Conservation (phyloP, 2,113 vertebrate species). For the Pteronura brasiliensis region DNA sequence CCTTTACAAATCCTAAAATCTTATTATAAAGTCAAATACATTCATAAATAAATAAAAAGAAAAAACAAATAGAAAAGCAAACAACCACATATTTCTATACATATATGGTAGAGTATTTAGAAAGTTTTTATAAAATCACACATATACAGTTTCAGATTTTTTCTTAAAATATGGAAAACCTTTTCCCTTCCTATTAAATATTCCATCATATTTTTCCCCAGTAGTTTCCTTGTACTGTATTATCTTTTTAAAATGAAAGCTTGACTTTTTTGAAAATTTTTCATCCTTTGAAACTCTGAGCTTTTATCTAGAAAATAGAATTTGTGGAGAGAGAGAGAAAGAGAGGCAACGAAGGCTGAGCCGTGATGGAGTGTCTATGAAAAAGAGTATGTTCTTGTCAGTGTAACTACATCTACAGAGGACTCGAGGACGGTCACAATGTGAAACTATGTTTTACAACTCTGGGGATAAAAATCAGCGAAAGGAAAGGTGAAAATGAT, state of each 20-base stretch:
- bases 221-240: slow-evolving; percentile 38
- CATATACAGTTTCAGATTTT: neutral
- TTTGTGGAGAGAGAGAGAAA: neutral
- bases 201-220: slow-evolving; percentile 23
- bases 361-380: slow-evolving; percentile 40
- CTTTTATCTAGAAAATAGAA: slow-evolving; percentile 72
- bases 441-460: slow-evolving; percentile 65
- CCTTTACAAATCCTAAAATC: neutral
- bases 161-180: neutral
- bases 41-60: neutral
- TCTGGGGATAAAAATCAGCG: slow-evolving; percentile 72
- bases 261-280: slow-evolving; percentile 54
- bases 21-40: neutral
- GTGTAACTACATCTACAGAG: slow-evolving; percentile 53
- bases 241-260: slow-evolving; percentile 67
- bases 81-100: neutral
- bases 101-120: neutral
- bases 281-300: slow-evolving; percentile 68
- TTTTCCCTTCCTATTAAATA: slow-evolving; percentile 52
- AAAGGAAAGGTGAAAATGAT: slow-evolving; percentile 72
- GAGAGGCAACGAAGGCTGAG: neutral
- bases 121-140: neutral
- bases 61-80: neutral
- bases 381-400: slow-evolving; percentile 60
- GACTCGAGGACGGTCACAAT: slow-evolving; percentile 46